Conservation (phyloP, 2,888 invertebrate genomes). For the Dimorphilus gyrociliatus region DNA sequence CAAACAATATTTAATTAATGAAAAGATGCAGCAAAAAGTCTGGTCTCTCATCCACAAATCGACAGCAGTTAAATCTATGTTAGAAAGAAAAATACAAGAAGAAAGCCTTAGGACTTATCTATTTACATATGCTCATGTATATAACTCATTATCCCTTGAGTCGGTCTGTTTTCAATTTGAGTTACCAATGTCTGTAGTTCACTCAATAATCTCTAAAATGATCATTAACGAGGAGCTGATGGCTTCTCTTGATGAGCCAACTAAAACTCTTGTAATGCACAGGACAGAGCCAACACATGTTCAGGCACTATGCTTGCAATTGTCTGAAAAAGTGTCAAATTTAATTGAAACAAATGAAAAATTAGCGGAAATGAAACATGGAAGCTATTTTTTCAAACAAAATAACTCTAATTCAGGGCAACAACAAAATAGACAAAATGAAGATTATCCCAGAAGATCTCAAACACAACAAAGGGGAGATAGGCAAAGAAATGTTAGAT, state of each 20-base stretch:
- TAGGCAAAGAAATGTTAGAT: too few relatives aligned
- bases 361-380: slow-evolving; percentile 55
- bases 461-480: too few relatives aligned
- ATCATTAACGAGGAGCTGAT: slow-evolving; percentile 91
- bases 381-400: slow-evolving; percentile 29
- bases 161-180: slow-evolving; percentile 88
- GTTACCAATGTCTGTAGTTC: slow-evolving; percentile 54
- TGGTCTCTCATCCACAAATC: slow-evolving; percentile 1
- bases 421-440: too few relatives aligned
- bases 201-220: slow-evolving; percentile 78
- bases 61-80: too few relatives aligned
- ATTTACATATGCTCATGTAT: slow-evolving; percentile 94
- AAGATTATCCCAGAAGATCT: too few relatives aligned
- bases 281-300: slow-evolving; percentile 91
- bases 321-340: slow-evolving; percentile 68
- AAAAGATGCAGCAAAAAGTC: slow-evolving; percentile 76
- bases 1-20: slow-evolving; percentile 85
- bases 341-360: slow-evolving; percentile 95
- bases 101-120: slow-evolving; percentile 90
- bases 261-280: slow-evolving; percentile 92
- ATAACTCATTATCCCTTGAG: slow-evolving; percentile 82
- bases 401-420: too few relatives aligned
- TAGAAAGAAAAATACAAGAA: slow-evolving; percentile 69
- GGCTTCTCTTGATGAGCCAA: slow-evolving; percentile 95
- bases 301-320: slow-evolving; percentile 84